These are phyloP conservation scores for Scelioninae gen. 1 DNA, from an alignment of 2,888 invertebrate genomes.

Conservation along the genomic window DNA sequence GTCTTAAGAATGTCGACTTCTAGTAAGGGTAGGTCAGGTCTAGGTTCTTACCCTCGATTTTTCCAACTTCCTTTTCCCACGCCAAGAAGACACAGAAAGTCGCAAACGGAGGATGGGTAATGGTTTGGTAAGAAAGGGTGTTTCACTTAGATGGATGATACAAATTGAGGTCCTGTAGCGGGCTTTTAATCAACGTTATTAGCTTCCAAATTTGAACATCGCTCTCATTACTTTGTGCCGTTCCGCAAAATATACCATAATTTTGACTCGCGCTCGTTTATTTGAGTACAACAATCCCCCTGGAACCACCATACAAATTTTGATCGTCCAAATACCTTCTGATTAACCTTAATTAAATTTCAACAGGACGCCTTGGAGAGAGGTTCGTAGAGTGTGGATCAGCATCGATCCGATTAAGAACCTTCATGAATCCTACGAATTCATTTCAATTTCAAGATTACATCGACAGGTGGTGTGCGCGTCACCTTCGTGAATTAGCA, in stretches of 20 bases:
- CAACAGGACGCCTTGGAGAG: constrained; percentile 5
- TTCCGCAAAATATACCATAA: constrained; percentile 38
- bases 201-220: constrained; percentile 73
- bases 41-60: constrained; percentile 78
- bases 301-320: constrained; percentile 16
- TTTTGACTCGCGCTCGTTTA: constrained; percentile 25
- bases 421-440: background rate
- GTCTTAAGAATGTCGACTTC: constrained; percentile 74
- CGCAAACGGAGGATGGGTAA: constrained; percentile 67
- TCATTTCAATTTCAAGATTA: too few relatives aligned
- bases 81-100: constrained; percentile 76
- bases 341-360: constrained; percentile 51
- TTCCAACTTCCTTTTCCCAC: constrained; percentile 73
- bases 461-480: constrained; percentile 24
- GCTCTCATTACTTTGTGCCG: constrained; percentile 50
- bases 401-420: constrained; percentile 34
- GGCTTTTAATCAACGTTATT: constrained; percentile 83
- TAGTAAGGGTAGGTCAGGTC: constrained; percentile 82
- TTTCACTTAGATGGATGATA: constrained; percentile 75
- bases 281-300: constrained; percentile 5
- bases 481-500: constrained; percentile 70
- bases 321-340: constrained; percentile 47
- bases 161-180: constrained; percentile 81
- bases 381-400: constrained; percentile 26
- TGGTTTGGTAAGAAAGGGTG: constrained; percentile 38